A percentile compares a stretch with the other conserved stretches of the same genome.
These are phyloP conservation scores for Clupea harengus DNA, from an alignment of 2,113 vertebrate genomes.

Conservation along the genomic window DNA sequence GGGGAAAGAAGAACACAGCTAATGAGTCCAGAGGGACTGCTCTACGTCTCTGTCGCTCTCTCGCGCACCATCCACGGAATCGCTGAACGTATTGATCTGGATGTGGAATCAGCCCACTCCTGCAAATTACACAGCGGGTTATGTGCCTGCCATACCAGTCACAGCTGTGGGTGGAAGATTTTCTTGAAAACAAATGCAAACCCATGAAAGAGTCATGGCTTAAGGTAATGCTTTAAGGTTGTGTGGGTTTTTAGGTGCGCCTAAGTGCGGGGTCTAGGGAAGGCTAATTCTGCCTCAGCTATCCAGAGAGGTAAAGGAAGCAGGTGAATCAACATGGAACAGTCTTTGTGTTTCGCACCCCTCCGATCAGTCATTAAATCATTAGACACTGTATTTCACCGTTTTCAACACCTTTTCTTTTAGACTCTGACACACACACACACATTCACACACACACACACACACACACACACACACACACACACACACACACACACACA, in stretches of 20 bases:
- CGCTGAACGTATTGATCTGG: background rate
- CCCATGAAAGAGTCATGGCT: background rate
- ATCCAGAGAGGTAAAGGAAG: background rate
- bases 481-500: conserved; percentile 11
- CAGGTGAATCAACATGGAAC: background rate
- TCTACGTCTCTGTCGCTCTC: conserved; percentile 3
- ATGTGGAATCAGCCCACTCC: background rate
- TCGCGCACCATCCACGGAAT: background rate
- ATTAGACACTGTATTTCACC: background rate
- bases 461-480: background rate
- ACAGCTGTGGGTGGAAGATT: background rate
- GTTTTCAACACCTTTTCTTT: conserved; percentile 1
- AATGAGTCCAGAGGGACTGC: conserved; percentile 9
- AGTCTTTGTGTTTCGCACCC: background rate
- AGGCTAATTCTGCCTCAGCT: background rate
- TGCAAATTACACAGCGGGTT: background rate
- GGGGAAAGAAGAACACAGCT: background rate
- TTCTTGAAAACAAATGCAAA: background rate
- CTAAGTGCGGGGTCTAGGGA: background rate
- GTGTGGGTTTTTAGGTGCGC: background rate
- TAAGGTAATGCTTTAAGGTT: background rate
- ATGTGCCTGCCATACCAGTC: background rate
- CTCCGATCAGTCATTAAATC: conserved; percentile 2
- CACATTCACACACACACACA: no score
- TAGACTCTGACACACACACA: background rate